These are phyloP conservation scores for Girardia tigrina DNA, from an alignment of 2,888 invertebrate species.

Conservation along the genomic window DNA sequence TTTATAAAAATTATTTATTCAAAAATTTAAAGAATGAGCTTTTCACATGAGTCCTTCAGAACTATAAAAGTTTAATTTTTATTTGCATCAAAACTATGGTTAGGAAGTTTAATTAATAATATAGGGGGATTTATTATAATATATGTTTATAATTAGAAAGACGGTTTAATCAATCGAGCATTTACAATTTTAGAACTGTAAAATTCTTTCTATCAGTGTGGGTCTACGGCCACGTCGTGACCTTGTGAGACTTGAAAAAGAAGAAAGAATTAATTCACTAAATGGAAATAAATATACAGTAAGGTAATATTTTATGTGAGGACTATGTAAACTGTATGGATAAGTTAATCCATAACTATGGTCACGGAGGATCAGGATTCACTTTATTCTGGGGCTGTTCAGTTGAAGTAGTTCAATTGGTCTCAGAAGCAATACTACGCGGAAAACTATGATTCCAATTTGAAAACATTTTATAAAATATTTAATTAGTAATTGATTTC, in stretches of 20 bases:
- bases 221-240: not conserved
- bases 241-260: not conserved
- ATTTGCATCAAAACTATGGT: too few relatives aligned
- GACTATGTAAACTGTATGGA: too few relatives aligned
- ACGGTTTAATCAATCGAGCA: not conserved
- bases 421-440: not conserved
- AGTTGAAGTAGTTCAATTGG: not conserved
- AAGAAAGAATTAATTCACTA: not conserved
- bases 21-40: too few relatives aligned
- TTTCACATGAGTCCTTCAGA: too few relatives aligned
- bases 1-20: too few relatives aligned
- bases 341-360: constrained; percentile 10
- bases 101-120: too few relatives aligned
- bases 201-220: not conserved
- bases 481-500: not conserved
- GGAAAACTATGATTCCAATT: too few relatives aligned
- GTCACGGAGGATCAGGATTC: not conserved
- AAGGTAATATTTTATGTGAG: too few relatives aligned
- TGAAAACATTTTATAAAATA: not conserved
- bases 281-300: not conserved
- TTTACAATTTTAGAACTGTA: not conserved
- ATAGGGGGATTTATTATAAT: too few relatives aligned
- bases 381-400: not conserved
- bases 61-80: too few relatives aligned
- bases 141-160: too few relatives aligned